phyloP scores from a whole-genome alignment of 2,797 vertebrate genomes.

The Podarcis siculus region DNA sequence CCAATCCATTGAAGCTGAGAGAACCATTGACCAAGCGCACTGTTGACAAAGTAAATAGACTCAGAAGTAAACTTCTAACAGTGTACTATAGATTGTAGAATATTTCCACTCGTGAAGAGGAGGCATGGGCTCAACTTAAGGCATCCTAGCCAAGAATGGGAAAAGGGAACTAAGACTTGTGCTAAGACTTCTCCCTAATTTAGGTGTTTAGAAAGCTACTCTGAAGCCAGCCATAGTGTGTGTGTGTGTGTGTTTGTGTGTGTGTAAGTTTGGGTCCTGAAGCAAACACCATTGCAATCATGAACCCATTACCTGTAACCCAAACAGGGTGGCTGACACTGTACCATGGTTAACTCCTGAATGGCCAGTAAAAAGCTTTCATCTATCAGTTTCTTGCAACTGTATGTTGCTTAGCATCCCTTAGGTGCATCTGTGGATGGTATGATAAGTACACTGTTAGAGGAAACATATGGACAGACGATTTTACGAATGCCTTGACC shows the following conservation, averaged over 20 bases:
- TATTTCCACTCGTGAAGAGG: neutral
- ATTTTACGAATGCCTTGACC: neutral
- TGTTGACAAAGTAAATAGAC: conserved; percentile 57
- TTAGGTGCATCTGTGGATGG: no score
- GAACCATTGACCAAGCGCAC: conserved; percentile 80
- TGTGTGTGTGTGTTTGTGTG: no score
- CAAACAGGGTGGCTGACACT: neutral
- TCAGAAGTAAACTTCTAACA: neutral
- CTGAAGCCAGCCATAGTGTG: neutral
- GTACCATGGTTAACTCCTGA: neutral
- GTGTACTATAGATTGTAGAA: neutral
- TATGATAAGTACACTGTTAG: neutral
- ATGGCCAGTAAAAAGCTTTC: neutral
- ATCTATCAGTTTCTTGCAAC: neutral
- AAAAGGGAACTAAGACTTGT: neutral
- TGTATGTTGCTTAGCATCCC: neutral
- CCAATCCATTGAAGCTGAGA: conserved; percentile 61
- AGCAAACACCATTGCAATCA: neutral
- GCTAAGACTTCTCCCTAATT: neutral
- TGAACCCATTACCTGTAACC: neutral
- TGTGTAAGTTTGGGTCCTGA: neutral
- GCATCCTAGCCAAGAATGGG: neutral
- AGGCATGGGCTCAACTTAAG: neutral
- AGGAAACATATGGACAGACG: neutral
- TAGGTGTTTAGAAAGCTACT: neutral